Evolutionary conservation across 2,113 vertebrate species (phyloP), one percentile per base, ranked within the genome.

Genomic region (Gymnogyps californianus): DNA sequence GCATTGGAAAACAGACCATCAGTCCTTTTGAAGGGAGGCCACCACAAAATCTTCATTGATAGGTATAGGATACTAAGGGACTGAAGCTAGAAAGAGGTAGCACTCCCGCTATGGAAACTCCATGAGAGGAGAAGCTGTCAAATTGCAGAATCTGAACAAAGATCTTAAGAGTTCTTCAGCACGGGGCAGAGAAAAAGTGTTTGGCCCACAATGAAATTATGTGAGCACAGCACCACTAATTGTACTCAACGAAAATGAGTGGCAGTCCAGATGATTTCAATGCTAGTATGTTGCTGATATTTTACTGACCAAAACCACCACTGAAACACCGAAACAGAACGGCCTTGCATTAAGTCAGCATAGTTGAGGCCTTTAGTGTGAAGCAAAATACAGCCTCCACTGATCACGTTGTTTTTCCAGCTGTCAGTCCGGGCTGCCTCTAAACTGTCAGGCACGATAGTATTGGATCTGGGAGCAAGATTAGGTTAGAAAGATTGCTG

Each of bases 41-140:
- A 90, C 15, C 34, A 70, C 32, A 87, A 62, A 87, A 70, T 16
- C 36, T 49, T 52, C 40, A n/a, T 7, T 13, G 5, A 49, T 9
- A 77, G 16, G 7, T 47, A 24, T 0, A 67, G 44, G 31, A 51
- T 32, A 29, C 24, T 46, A 75, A 34, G 34, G 16, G 46, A 65
- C 24, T 69, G 38, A 67, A 71, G n/a, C 20, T 78, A 81, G 34
- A 54, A 82, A 57, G 21, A 7, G 8, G 2, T 58, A n/a, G 11
- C 10, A 7, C 11, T 75, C 14, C 21, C 1, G 1, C 5, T 11
- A 31, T 1, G 9, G 75, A 44, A 18, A 28, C 34, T 62, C 36
- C 11, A 20, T 9, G 7, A 76, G 7, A 67, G 28, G 64, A n/a
- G 32, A 3, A 66, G 16, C 7, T 85, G n/a, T 40, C 31, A 46